phyloP scores from a whole-genome alignment of 2,113 vertebrate genomes.

The Muscicapa adusta region DNA sequence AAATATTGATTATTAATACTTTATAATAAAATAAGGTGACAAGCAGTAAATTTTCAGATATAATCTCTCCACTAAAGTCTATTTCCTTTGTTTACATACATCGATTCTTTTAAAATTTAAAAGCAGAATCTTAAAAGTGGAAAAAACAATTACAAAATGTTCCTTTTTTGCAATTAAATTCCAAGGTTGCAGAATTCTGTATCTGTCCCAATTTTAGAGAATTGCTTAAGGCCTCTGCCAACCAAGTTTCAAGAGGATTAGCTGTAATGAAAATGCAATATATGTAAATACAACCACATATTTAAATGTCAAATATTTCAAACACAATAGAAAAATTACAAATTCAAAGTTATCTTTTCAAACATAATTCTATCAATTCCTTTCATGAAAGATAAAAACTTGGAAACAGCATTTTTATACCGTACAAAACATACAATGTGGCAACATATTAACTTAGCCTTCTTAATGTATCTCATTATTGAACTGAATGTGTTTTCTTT shows the following conservation, averaged over 20 bases:
- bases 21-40: background rate
- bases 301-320: conserved; percentile 53
- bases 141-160: background rate
- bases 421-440: background rate
- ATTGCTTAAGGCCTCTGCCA: conserved; percentile 65
- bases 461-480: background rate
- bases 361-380: background rate
- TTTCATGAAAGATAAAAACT: background rate
- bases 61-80: background rate
- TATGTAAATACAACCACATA: conserved; percentile 58
- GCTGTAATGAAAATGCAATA: conserved; percentile 65
- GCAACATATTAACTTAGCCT: background rate
- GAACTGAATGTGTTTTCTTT: background rate
- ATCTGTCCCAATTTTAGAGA: conserved; percentile 54
- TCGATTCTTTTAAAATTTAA: background rate
- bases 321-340: conserved; percentile 51
- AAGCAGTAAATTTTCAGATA: background rate
- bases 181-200: conserved; percentile 14
- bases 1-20: background rate
- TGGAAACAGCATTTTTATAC: background rate
- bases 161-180: conserved; percentile 30
- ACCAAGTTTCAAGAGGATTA: conserved; percentile 68
- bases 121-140: background rate
- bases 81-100: background rate
- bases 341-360: conserved; percentile 28